Base-by-base conservation (phyloP, 2,888 invertebrate genomes). In the Glomeris marginata region DNA sequence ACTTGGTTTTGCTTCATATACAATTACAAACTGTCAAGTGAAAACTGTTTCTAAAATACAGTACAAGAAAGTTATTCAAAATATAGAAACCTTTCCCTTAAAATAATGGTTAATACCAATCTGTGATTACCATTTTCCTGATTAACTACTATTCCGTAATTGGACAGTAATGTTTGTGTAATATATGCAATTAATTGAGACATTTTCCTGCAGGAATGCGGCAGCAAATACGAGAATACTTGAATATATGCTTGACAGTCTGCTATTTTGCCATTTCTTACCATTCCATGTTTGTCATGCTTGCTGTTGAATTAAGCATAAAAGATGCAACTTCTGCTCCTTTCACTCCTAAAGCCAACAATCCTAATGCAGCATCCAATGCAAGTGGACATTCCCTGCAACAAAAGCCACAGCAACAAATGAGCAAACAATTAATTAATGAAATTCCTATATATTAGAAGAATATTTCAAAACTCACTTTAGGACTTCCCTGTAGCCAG, bases 401-500 rank as follows among this genome's bases (percentile, higher is more conserved):
- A 57, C 10, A 13, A 38, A 49, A 43, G 56, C 47, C 45, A 44
- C 11, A 52, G 49, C 47, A 28, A 42, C 10, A 54, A 45, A 28
- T 16, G 36, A 35, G 11, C 20, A 47, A 3, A 5, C 11, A 5
- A 3, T 21, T 43, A 43, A 43, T 21, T 3, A 2, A 36, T 10
- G n/a, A n/a, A 5, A 13, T 18, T 5, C 38, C 18, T 8, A 42
- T 6, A 13, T 20, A 3, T 18, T 47, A 47, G n/a, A 18, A n/a
- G 28, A 28, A 5, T 5, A 3, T 28, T 37, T 16, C 41, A 16
- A 22, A 35, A 59, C 65, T 63, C 61, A 77, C 77, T 78, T 73
- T 44, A 87, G 63, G 10, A 85, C 83, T 68, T 85, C 85, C 63
- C 82, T 84, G 63, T 80, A 86, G 33, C 80, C 77, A 1, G 78